A percentile compares a stretch with the other conserved stretches of the same genome.
Evolutionary conservation across 1,140 invertebrate genomes (phyloP).

Genomic region (Drosophila miranda): DNA sequence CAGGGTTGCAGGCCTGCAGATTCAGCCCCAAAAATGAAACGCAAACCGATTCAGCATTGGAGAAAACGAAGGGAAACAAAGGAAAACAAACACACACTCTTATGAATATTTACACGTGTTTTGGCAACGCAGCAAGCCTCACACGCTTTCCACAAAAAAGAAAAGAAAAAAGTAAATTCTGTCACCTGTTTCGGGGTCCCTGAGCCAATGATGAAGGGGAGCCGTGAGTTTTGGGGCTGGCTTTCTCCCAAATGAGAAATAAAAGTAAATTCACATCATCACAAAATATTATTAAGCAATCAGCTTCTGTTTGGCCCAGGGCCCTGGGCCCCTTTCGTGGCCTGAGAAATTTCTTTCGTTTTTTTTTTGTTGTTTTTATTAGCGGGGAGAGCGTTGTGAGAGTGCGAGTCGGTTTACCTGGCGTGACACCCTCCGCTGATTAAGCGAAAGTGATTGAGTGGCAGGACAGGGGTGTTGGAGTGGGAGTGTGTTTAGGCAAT

Average conservation of each 20-base stretch:
- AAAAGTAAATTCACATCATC: constrained; percentile 80
- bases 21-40: constrained; percentile 36
- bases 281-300: constrained; percentile 81
- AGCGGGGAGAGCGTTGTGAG: constrained; percentile 12
- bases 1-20: constrained; percentile 24
- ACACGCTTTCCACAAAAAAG: constrained; percentile 16
- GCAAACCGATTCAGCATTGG: constrained; percentile 54
- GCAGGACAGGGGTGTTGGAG: constrained; percentile 12
- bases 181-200: constrained; percentile 62
- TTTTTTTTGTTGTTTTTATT: constrained; percentile 14
- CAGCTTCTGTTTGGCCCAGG: constrained; percentile 60
- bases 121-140: constrained; percentile 50
- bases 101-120: constrained; percentile 78
- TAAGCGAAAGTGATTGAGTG: constrained; percentile 73
- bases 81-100: constrained; percentile 22
- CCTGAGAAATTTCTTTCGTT: constrained; percentile 21
- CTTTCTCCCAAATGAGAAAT: constrained; percentile 72
- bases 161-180: constrained; percentile 10
- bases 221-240: constrained; percentile 16
- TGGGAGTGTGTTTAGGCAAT: background rate
- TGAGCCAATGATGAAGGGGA: constrained; percentile 50
- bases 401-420: constrained; percentile 11
- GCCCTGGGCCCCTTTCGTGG: constrained; percentile 39
- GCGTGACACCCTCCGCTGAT: constrained; percentile 55
- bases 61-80: constrained; percentile 46